These are phyloP conservation scores for Laodelphax striatellus DNA, from an alignment of 1,140 invertebrate genomes.

Conservation along the genomic window DNA sequence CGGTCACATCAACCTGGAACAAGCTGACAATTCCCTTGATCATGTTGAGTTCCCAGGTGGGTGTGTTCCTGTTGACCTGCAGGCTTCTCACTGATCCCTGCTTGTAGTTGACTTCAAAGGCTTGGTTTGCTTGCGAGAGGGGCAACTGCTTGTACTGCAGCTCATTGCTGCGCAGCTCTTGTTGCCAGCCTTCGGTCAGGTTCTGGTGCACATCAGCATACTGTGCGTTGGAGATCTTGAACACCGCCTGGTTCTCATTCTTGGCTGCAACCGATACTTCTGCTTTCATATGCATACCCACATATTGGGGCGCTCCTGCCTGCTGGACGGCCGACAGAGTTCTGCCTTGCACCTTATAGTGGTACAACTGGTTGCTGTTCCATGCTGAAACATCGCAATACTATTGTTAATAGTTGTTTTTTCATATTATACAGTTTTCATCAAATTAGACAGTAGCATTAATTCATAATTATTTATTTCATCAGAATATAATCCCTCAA, in stretches of 20 bases:
- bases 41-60: slow-evolving; percentile 50
- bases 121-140: slow-evolving; percentile 32
- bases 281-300: slow-evolving; percentile 42
- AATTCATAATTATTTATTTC: too few species aligned
- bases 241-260: slow-evolving; percentile 25
- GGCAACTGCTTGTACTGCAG: slow-evolving; percentile 38
- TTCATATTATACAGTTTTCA: too few species aligned
- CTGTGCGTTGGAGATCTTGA: slow-evolving; percentile 33
- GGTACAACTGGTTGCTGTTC: slow-evolving; percentile 42
- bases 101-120: slow-evolving; percentile 46
- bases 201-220: slow-evolving; percentile 42
- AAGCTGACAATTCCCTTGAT: slow-evolving; percentile 50
- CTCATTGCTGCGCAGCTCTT: slow-evolving; percentile 31
- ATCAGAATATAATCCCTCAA: too few species aligned
- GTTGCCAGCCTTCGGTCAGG: slow-evolving; percentile 35
- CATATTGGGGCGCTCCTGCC: slow-evolving; percentile 33
- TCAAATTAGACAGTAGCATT: too few species aligned
- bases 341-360: slow-evolving; percentile 42
- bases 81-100: slow-evolving; percentile 35
- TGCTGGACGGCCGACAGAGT: slow-evolving; percentile 42
- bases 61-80: slow-evolving; percentile 34
- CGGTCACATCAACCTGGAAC: slow-evolving; percentile 47
- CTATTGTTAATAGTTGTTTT: too few species aligned
- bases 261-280: slow-evolving; percentile 38
- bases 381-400: slow-evolving; percentile 30